phyloP scores from a whole-genome alignment of 2,797 vertebrate species.

The Mergus octosetaceus region DNA sequence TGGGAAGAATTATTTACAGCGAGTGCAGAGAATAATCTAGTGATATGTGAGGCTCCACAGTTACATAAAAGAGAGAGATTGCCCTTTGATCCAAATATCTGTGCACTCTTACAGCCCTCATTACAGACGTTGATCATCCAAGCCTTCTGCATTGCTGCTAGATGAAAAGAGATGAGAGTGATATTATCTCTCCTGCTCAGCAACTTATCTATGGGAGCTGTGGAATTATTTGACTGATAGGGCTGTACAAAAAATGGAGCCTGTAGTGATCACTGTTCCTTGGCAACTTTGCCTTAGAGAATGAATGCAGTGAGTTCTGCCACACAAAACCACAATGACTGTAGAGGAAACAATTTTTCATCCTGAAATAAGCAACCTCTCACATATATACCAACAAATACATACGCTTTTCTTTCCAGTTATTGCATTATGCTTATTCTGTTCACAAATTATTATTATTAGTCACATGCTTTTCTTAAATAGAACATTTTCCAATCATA shows the following conservation, averaged over 20 bases:
- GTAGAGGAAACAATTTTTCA: not conserved
- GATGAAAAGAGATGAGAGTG: not conserved
- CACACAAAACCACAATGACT: not conserved
- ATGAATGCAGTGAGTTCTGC: not conserved
- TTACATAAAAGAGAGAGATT: constrained; percentile 57
- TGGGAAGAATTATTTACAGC: constrained; percentile 49
- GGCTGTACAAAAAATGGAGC: not conserved
- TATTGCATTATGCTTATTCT: not conserved
- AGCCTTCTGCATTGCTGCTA: not conserved
- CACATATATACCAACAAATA: not conserved
- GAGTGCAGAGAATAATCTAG: constrained; percentile 34
- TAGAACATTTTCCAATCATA: not conserved
- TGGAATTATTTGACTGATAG: not conserved
- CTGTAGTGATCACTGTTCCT: not conserved
- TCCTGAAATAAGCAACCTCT: not conserved
- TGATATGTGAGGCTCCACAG: constrained; percentile 32
- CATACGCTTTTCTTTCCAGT: not conserved
- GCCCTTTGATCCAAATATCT: constrained; percentile 57
- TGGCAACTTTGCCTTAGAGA: not conserved
- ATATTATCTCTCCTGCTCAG: not conserved
- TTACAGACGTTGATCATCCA: constrained; percentile 23
- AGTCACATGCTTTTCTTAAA: not conserved
- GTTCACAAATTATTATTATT: not conserved
- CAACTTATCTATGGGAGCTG: not conserved
- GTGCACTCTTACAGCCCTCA: constrained; percentile 8